Conservation (phyloP, 2,797 vertebrate species). For the Otus scops region DNA sequence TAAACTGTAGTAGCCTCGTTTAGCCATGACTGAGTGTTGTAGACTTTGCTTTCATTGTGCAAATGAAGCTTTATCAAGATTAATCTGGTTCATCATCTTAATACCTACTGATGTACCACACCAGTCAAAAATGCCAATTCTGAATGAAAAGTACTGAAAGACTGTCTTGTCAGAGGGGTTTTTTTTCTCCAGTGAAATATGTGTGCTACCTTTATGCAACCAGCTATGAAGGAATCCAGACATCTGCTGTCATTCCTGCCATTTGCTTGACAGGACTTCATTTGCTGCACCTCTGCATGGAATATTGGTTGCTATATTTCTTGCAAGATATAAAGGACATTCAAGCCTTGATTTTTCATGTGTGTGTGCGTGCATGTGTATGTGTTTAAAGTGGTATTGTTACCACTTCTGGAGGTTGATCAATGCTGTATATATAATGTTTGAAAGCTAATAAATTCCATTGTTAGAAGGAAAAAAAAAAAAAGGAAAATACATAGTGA, state of each 20-base stretch:
- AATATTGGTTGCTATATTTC: constrained; percentile 67
- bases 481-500: background rate
- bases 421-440: background rate
- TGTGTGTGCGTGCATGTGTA: background rate
- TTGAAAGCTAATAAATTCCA: background rate
- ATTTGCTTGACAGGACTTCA: constrained; percentile 66
- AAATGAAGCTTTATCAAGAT: constrained; percentile 28
- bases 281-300: constrained; percentile 61
- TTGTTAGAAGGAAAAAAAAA: background rate
- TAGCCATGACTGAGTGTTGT: background rate
- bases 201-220: constrained; percentile 49
- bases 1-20: background rate
- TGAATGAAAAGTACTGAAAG: constrained; percentile 43
- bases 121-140: constrained; percentile 49
- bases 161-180: constrained; percentile 30
- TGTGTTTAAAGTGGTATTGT: background rate
- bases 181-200: constrained; percentile 51
- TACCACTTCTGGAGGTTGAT: background rate
- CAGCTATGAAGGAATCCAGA: constrained; percentile 67
- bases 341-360: background rate
- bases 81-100: constrained; percentile 1
- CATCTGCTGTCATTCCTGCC: constrained; percentile 62
- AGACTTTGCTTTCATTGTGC: background rate
- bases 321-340: constrained; percentile 44
- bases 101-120: background rate